Percentiles rank a stretch among this genome's conserved stretches.
Evolutionary conservation across 30 jellyfish, hydroid and myxozoan species (phyloP).

Genomic region (Chrysaora quinquecirrha): DNA sequence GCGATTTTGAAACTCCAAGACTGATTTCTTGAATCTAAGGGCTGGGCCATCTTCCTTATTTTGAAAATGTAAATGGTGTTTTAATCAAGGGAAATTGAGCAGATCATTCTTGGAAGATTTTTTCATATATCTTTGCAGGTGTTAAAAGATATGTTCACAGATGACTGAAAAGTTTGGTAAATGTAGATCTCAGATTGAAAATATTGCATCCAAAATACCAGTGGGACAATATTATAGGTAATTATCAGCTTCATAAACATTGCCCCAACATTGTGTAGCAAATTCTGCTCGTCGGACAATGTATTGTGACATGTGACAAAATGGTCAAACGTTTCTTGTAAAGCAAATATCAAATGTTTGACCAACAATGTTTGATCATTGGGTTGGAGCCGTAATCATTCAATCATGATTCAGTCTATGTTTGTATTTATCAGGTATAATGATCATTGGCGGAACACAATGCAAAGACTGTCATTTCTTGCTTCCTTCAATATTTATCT

Average conservation of each 20-base stretch:
- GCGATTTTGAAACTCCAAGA: too few species aligned
- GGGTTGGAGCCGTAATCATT: too few species aligned
- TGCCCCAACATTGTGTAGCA: too few species aligned
- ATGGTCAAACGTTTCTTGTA: too few species aligned
- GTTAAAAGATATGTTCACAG: constrained; percentile 42
- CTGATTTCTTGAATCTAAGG: too few species aligned
- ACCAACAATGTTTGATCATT: too few species aligned
- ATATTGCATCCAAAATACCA: constrained; percentile 59
- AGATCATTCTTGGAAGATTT: neutral
- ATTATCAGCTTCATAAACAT: neutral
- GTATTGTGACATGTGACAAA: too few species aligned
- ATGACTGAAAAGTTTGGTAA: constrained; percentile 27
- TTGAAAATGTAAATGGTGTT: too few species aligned
- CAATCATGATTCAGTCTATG: too few species aligned
- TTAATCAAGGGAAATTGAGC: neutral
- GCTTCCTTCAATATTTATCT: constrained; percentile 54
- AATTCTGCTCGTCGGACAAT: neutral
- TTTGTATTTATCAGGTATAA: constrained; percentile 29
- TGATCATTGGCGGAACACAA: constrained; percentile 85
- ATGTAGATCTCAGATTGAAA: constrained; percentile 32
- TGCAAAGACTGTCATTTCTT: constrained; percentile 78
- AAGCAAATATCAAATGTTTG: too few species aligned
- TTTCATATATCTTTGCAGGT: constrained; percentile 16
- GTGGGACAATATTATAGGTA: constrained; percentile 86
- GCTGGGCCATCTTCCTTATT: too few species aligned